Evolutionary conservation across 2,888 invertebrate genomes (phyloP), one percentile per base, ranked within the genome.

Genomic region (Epistrophe grossulariae): DNA sequence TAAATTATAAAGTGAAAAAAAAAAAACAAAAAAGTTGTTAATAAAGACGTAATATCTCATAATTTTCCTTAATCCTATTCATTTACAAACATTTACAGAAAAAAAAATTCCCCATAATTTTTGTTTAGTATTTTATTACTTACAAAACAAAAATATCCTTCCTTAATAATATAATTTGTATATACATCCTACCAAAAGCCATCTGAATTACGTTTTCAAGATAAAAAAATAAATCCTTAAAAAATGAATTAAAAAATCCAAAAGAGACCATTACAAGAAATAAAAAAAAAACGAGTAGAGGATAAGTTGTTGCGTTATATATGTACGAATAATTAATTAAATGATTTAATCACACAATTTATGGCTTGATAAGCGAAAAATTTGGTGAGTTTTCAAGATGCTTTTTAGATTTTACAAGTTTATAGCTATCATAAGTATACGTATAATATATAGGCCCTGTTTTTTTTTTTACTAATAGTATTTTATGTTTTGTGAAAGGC

Each of bases 251-350:
- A 28, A 31, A 28, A 55, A 1, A 15, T 31, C 4, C 55, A 31
- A 1, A 8, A 4, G 31, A 8, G 15, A 15, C 55, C 28, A n/a
- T 31, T 55, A 24, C 52, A 55, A 28, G 28, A 55, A 55, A 28
- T 55, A 55, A 31, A 55, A 55, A 31, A 15, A 55, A 55, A 55
- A 28, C 0, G 2, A 55, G 15, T 15, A 55, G 28, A 15, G 9
- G 9, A 31, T 55, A 28, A 31, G 9, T 28, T 15, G 28, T 28
- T 55, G 55, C 31, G 28, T 4, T 31, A 24, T 35, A 35, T 35
- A 24, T 35, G 8, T 35, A 55, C 8, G 28, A 55, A 80, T 80
- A 73, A 80, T 73, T 80, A 80, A 80, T 80, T 73, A 73, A 73
- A 74, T 68, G 73, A 73, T 80, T 80, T 66, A 80, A 73, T 68